Evolutionary conservation across 2,888 invertebrate genomes (phyloP), one percentile per base, ranked within the genome.

Genomic region (Synanthedon andrenaeformis): DNA sequence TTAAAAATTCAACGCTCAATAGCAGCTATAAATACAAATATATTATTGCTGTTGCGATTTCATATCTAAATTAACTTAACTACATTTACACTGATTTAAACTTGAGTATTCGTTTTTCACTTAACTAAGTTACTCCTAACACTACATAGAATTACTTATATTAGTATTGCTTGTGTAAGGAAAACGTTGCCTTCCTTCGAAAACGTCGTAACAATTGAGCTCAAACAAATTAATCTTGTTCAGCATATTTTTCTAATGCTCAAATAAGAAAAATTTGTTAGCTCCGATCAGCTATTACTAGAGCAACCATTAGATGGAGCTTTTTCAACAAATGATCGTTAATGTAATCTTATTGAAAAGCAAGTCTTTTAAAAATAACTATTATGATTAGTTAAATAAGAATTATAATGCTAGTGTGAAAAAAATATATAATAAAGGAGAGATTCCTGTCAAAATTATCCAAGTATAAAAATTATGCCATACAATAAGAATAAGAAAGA

Each of bases 41-140:
- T 83, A 84, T 86, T 87, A 87, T 87, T 87, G 86, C 87, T 87
- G 85, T 84, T 73, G 86, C 84, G 82, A 79, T 78, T 74, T 76
- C 74, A 67, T 71, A 69, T 57, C 73, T 72, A 73, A 65, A 64
- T 63, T 65, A 63, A 62, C 69, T 73, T 74, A 73, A 65, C 69
- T 81, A 79, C 65, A 80, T 78, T 79, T 81, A 82, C 79, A 83
- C 72, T 77, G 74, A 82, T 82, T 83, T 84, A 80, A 81, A 81
- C 76, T n/a, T 82, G 84, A 84, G 84, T 84, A 84, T 83, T 84
- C 77, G 76, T 78, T 81, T 66, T 70, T 76, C 60, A 62, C 73
- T 81, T 83, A 82, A 55, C 75, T 78, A 81, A 69, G 74, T 71
- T 75, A 69, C 69, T 69, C 69, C 41, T 52, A 49, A 49, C 10